A percentile compares a stretch with the other conserved stretches of the same genome.
Evolutionary conservation across 2,888 invertebrate genomes (phyloP).

Genomic region (Plebejus melissa): DNA sequence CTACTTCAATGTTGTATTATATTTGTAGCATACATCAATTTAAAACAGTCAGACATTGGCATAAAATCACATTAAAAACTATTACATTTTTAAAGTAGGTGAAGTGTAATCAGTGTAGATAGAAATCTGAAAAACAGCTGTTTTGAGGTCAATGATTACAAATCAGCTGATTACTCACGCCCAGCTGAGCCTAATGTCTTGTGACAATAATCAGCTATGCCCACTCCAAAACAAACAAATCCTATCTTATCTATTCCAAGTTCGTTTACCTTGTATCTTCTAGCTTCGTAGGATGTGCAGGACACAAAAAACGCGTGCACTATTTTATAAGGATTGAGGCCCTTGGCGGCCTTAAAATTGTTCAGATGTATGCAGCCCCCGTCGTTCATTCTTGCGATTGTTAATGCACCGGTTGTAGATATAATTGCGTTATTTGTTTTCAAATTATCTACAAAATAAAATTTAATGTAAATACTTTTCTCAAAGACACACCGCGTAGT

Average conservation of each 20-base stretch:
- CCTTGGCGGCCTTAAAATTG: conserved; percentile 88
- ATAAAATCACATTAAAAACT: not conserved
- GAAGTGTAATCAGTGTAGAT: conserved; percentile 24
- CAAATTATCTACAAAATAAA: conserved; percentile 20
- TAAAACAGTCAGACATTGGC: too few species aligned
- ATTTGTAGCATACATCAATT: too few species aligned
- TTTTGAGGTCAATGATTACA: conserved; percentile 64
- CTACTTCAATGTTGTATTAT: too few species aligned
- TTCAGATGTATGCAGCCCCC: conserved; percentile 88
- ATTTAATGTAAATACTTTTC: not conserved
- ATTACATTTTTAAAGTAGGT: not conserved
- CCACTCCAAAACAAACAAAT: conserved; percentile 5
- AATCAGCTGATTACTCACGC: conserved; percentile 65
- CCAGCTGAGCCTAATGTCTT: conserved; percentile 32
- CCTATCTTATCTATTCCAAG: conserved; percentile 24
- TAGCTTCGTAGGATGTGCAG: conserved; percentile 87
- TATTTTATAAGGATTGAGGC: conserved; percentile 85
- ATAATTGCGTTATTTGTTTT: conserved; percentile 18
- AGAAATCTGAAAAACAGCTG: conserved; percentile 54
- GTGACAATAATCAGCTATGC: not conserved
- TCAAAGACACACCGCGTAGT: not conserved
- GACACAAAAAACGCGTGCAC: conserved; percentile 93
- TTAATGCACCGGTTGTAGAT: conserved; percentile 35
- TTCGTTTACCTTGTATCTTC: conserved; percentile 87
- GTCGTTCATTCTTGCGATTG: conserved; percentile 75